phyloP scores from a whole-genome alignment of 2,113 vertebrate species.

The Lycocorax pyrrhopterus region DNA sequence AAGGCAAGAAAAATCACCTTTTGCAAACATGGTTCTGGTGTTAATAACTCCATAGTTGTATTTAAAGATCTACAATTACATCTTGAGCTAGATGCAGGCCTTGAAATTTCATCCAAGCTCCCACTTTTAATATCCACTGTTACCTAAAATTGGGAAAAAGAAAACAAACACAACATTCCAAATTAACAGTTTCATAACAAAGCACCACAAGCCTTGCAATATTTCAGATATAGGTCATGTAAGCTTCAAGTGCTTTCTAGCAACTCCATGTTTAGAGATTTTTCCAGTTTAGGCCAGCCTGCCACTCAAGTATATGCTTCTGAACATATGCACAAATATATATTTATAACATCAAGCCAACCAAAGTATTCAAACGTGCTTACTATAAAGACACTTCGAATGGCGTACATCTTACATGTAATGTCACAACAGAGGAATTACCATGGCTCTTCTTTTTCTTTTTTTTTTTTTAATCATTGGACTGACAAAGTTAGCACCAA shows the following conservation, averaged over 20 bases:
- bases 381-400: background rate
- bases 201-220: background rate
- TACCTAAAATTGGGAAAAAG: background rate
- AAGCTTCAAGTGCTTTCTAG: background rate
- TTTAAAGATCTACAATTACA: constrained; percentile 65
- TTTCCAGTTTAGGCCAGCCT: background rate
- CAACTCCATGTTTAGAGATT: background rate
- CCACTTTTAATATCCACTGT: constrained; percentile 80
- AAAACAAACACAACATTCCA: background rate
- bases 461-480: background rate
- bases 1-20: constrained; percentile 70
- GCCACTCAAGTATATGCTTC: background rate
- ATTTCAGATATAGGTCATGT: background rate
- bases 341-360: background rate
- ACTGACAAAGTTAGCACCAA: background rate
- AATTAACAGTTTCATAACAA: background rate
- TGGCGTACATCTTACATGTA: background rate
- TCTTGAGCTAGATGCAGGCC: constrained; percentile 71
- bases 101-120: constrained; percentile 78
- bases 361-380: background rate
- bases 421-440: background rate
- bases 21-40: constrained; percentile 55
- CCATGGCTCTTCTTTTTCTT: background rate
- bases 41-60: constrained; percentile 74
- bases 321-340: background rate